Conservation (phyloP, 2,888 invertebrate genomes). For the Ennomos quercinarius region DNA sequence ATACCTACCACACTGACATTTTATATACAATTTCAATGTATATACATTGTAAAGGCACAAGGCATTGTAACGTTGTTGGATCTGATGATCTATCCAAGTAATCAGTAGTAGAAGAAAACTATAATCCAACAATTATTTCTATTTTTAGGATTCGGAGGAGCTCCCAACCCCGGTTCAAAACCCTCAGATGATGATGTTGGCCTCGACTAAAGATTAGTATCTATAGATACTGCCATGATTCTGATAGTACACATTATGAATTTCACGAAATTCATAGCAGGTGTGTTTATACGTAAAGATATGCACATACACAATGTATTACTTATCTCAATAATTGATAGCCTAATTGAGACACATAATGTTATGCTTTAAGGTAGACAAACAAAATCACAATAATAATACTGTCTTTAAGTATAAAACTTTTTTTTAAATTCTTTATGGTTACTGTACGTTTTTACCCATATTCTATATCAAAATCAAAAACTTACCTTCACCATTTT, state of each 20-base stretch:
- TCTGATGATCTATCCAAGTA: too few relatives aligned
- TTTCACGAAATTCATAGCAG: slow-evolving; percentile 8
- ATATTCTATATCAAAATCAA: too few relatives aligned
- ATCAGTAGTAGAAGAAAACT: too few relatives aligned
- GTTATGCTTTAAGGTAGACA: background rate
- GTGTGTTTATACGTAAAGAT: background rate
- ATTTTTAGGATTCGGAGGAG: slow-evolving; percentile 51
- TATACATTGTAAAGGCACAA: too few relatives aligned
- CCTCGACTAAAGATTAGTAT: slow-evolving; percentile 81
- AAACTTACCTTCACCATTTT: too few relatives aligned
- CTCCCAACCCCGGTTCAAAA: slow-evolving; percentile 51
- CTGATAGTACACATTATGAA: slow-evolving; percentile 16
- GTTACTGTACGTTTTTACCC: too few relatives aligned
- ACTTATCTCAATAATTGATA: background rate
- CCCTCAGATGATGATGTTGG: slow-evolving; percentile 87
- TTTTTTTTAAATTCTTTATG: too few relatives aligned
- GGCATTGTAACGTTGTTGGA: too few relatives aligned
- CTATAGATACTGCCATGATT: slow-evolving; percentile 20
- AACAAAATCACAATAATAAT: too few relatives aligned
- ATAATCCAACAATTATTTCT: background rate
- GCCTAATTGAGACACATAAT: background rate
- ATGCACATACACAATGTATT: slow-evolving; percentile 9
- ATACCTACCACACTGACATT: too few relatives aligned
- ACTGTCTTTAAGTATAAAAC: too few relatives aligned
- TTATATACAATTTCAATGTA: too few relatives aligned